These are phyloP conservation scores for Manis pentadactyla DNA, from an alignment of 2,797 vertebrate species.

Conservation along the genomic window DNA sequence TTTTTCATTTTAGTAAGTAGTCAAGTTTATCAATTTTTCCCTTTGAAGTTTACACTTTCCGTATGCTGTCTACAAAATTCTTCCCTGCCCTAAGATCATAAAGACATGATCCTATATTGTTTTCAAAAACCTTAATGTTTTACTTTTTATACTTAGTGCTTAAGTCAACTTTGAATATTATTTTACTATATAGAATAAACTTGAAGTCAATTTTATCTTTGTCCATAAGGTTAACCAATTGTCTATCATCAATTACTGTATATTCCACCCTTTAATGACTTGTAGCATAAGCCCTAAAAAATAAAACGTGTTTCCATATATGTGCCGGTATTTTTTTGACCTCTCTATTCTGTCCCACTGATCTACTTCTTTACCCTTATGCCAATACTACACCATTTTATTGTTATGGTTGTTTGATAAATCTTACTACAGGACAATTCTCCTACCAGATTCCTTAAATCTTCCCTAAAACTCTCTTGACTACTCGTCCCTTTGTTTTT, in stretches of 20 bases:
- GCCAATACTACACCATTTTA: not conserved
- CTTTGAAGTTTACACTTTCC: not conserved
- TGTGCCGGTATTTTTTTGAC: not conserved
- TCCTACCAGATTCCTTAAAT: not conserved
- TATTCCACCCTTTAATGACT: constrained; percentile 7
- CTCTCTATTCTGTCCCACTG: not conserved
- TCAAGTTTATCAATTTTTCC: not conserved
- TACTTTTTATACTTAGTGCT: not conserved
- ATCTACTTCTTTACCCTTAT: not conserved
- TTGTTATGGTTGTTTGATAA: not conserved
- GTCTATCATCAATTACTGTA: not conserved
- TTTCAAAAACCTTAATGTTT: constrained; percentile 46
- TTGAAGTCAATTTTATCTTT: not conserved
- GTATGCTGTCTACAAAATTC: not conserved
- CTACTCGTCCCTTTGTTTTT: not conserved
- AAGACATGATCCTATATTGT: not conserved
- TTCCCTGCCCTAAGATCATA: not conserved
- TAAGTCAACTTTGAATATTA: not conserved
- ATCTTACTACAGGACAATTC: not conserved
- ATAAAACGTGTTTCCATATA: not conserved
- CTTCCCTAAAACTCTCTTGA: not conserved
- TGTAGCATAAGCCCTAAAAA: not conserved
- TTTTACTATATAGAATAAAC: not conserved
- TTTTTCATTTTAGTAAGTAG: constrained; percentile 41
- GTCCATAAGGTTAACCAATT: not conserved